A percentile compares a stretch with the other conserved stretches of the same genome.
Evolutionary conservation across 2,797 vertebrate genomes (phyloP).

Genomic region (Malurus leucopterus): DNA sequence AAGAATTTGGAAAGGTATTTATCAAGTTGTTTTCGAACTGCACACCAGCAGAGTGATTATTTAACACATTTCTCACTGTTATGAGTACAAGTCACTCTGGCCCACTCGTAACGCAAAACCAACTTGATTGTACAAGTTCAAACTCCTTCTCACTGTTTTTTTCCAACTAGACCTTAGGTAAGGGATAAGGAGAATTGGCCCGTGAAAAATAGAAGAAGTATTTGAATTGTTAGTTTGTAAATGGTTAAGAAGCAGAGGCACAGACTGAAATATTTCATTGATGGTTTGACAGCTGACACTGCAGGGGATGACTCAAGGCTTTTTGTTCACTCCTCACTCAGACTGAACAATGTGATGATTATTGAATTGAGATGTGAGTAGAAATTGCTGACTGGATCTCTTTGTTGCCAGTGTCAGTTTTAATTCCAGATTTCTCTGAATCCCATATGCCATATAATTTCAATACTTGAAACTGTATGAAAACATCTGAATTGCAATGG

Average conservation of each 20-base stretch:
- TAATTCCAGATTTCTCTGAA: background rate
- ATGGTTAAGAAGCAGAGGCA: background rate
- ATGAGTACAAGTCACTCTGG: background rate
- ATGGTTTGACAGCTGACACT: slow-evolving; percentile 20
- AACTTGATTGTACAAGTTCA: background rate
- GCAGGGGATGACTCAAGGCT: slow-evolving; percentile 14
- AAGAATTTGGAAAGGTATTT: background rate
- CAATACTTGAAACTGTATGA: background rate
- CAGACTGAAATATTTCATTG: slow-evolving; percentile 17
- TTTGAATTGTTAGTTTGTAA: background rate
- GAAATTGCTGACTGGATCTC: background rate
- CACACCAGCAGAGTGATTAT: background rate
- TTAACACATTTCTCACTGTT: background rate
- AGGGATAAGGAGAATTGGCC: background rate
- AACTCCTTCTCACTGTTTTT: background rate
- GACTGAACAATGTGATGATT: background rate
- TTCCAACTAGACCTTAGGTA: background rate
- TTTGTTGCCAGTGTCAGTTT: background rate
- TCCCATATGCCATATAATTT: background rate
- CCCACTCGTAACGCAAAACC: background rate
- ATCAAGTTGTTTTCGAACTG: background rate
- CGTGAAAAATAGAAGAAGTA: background rate
- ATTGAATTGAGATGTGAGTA: background rate
- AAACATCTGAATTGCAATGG: background rate
- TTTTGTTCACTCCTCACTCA: background rate